These are phyloP conservation scores for Phymastichus coffea DNA, from an alignment of 1,140 invertebrate genomes.

Conservation along the genomic window DNA sequence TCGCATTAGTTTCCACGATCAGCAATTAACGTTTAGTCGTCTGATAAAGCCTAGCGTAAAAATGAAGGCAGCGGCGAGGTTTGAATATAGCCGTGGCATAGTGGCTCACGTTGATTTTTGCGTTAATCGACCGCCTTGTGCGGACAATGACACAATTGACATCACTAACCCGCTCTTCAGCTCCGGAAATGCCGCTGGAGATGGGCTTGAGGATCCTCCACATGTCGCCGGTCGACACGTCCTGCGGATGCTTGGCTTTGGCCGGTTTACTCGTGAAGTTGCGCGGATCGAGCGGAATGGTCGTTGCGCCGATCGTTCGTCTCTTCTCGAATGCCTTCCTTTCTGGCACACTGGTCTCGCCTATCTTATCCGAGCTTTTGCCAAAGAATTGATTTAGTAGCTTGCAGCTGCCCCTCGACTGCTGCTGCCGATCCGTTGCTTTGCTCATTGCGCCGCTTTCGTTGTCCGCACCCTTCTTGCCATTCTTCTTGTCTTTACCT, in stretches of 20 bases:
- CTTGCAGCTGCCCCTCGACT: slow-evolving; percentile 41
- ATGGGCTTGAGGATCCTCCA: slow-evolving; percentile 74
- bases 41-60: too few species aligned
- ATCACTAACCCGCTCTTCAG: slow-evolving; percentile 60
- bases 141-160: neutral
- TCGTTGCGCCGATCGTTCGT: slow-evolving; percentile 68
- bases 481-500: slow-evolving; percentile 34
- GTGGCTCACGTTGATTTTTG: too few species aligned
- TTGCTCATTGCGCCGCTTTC: slow-evolving; percentile 26
- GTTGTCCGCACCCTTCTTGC: slow-evolving; percentile 42
- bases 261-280: slow-evolving; percentile 66
- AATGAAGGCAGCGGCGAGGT: too few species aligned
- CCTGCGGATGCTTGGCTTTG: slow-evolving; percentile 55
- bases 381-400: slow-evolving; percentile 48
- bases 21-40: too few species aligned
- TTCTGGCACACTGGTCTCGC: slow-evolving; percentile 35
- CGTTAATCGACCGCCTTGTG: too few species aligned
- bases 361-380: slow-evolving; percentile 38
- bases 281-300: slow-evolving; percentile 69
- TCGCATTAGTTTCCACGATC: too few species aligned
- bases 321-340: slow-evolving; percentile 61
- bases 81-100: too few species aligned
- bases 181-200: slow-evolving; percentile 62
- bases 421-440: neutral
- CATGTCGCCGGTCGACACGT: slow-evolving; percentile 71